Evolutionary conservation across 2,113 vertebrate species (phyloP).

Genomic region (Albula glossodonta): DNA sequence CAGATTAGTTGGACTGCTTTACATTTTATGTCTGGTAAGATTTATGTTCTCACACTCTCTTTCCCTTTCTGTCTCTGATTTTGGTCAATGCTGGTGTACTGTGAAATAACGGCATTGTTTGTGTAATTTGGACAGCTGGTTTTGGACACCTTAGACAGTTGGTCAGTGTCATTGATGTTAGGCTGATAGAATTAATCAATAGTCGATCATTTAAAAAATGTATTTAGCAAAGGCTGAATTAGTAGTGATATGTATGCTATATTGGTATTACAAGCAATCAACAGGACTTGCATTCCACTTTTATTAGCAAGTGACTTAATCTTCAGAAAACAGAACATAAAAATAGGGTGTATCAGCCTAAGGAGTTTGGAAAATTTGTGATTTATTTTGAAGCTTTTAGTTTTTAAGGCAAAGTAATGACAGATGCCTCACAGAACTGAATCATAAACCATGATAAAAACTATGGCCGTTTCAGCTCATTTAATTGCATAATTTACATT

Average conservation of each 20-base stretch:
- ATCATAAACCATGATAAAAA: background rate
- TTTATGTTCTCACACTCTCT: conserved; percentile 43
- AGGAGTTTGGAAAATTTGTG: background rate
- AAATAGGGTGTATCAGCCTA: background rate
- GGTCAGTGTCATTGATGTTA: too few relatives aligned
- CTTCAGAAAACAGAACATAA: background rate
- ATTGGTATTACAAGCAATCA: background rate
- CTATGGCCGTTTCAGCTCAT: background rate
- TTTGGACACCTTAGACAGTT: too few relatives aligned
- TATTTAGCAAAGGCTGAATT: too few relatives aligned
- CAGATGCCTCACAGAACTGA: background rate
- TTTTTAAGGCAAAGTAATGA: background rate
- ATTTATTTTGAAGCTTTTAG: background rate
- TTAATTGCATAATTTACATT: background rate
- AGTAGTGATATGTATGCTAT: background rate
- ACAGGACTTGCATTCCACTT: too few relatives aligned
- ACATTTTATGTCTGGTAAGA: conserved; percentile 75
- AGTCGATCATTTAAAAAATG: too few relatives aligned
- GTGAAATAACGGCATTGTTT: too few relatives aligned
- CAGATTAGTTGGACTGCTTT: conserved; percentile 36
- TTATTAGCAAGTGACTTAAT: background rate
- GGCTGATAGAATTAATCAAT: too few relatives aligned
- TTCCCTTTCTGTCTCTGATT: background rate
- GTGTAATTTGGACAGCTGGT: too few relatives aligned
- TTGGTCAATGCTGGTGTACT: too few relatives aligned